Evolutionary conservation across 2,113 vertebrate species (phyloP).

Genomic region (Vimba vimba): DNA sequence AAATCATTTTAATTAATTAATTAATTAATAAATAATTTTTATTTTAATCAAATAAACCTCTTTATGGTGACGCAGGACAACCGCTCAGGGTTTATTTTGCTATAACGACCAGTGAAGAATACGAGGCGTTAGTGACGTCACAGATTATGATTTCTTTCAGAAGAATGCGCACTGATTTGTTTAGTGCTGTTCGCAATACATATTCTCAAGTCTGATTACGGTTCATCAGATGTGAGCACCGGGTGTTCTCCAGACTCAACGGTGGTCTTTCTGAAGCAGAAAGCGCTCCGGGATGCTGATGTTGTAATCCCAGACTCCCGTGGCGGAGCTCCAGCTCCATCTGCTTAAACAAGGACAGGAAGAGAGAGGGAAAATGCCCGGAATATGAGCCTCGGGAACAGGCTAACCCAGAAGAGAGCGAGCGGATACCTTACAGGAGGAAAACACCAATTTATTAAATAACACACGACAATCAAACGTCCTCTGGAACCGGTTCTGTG

Average conservation of each 20-base stretch:
- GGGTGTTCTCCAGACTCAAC: neutral
- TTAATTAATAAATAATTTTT: too few relatives aligned
- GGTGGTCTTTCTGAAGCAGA: neutral
- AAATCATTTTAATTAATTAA: neutral
- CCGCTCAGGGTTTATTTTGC: too few relatives aligned
- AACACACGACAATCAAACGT: neutral
- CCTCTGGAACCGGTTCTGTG: neutral
- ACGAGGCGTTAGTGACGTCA: neutral
- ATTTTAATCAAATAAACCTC: neutral
- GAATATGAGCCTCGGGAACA: constrained; percentile 12
- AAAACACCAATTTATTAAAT: neutral
- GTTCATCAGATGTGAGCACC: neutral
- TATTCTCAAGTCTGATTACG: neutral
- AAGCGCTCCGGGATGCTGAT: neutral
- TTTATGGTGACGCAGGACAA: neutral
- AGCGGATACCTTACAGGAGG: neutral
- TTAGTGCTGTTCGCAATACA: neutral
- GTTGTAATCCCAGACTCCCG: constrained; percentile 22
- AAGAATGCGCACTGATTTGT: neutral
- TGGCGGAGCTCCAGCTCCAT: constrained; percentile 10
- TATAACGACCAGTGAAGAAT: neutral
- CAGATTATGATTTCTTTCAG: neutral
- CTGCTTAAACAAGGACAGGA: constrained; percentile 16
- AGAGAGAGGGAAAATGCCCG: neutral
- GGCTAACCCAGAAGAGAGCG: neutral